These are phyloP conservation scores for Ctenopoma kingsleyae DNA, from an alignment of 2,797 vertebrate genomes.

Conservation along the genomic window DNA sequence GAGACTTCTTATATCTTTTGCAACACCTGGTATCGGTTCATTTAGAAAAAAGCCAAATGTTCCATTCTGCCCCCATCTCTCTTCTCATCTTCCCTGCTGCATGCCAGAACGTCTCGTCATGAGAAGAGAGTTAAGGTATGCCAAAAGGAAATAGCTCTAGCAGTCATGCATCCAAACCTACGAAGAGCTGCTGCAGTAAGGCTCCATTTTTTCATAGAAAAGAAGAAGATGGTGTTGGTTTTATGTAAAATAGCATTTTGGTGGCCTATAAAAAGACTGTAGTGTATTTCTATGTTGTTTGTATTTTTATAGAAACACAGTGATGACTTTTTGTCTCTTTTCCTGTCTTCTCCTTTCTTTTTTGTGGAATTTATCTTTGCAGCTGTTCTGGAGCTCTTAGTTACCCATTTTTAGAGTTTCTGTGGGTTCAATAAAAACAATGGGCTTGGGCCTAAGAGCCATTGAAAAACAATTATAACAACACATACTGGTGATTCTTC, in stretches of 20 bases:
- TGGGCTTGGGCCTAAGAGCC: neutral
- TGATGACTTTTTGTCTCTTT: neutral
- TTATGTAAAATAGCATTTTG: slow-evolving; percentile 3
- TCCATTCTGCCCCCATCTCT: slow-evolving; percentile 41
- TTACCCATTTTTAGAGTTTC: neutral
- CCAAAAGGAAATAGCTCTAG: slow-evolving; percentile 74
- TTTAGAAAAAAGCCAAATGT: slow-evolving; percentile 43
- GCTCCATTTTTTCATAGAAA: slow-evolving; percentile 7
- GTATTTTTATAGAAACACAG: neutral
- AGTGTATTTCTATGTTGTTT: slow-evolving; percentile 1
- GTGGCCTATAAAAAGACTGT: slow-evolving; percentile 8
- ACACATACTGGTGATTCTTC: neutral
- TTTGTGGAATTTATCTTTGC: neutral
- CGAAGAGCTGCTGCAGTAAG: slow-evolving; percentile 34
- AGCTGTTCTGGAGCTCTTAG: neutral
- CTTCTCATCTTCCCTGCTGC: slow-evolving; percentile 52
- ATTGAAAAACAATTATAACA: neutral
- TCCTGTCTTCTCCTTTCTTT: neutral
- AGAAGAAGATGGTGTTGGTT: slow-evolving; percentile 16
- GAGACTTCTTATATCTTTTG: slow-evolving; percentile 26
- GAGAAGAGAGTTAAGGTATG: slow-evolving; percentile 48
- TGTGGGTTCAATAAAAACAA: neutral
- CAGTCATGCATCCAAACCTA: slow-evolving; percentile 54
- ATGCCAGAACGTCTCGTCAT: slow-evolving; percentile 63
- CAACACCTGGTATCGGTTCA: slow-evolving; percentile 41